Evolutionary conservation across 1,140 invertebrate genomes (phyloP).

Genomic region (Drosophila tristis): DNA sequence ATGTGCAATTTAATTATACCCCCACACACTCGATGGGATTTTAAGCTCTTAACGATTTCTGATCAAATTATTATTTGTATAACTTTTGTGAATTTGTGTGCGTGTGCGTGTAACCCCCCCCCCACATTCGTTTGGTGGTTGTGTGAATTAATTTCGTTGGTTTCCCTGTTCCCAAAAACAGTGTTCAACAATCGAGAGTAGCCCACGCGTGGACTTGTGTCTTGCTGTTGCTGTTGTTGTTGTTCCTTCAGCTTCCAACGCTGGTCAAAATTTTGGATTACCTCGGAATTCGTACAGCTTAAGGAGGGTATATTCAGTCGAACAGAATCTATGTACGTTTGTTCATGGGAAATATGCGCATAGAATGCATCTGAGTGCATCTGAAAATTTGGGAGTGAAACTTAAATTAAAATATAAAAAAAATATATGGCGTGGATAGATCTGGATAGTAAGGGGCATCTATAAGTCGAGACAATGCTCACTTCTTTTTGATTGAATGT

Average conservation of each 20-base stretch:
- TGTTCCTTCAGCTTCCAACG: slow-evolving; percentile 21
- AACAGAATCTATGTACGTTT: no score
- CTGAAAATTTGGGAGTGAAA: no score
- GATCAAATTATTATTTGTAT: slow-evolving; percentile 20
- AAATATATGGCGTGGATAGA: no score
- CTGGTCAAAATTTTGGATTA: slow-evolving; percentile 34
- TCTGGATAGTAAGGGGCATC: no score
- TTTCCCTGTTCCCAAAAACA: slow-evolving; percentile 26
- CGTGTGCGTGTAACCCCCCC: background rate
- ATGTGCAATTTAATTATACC: slow-evolving; percentile 39
- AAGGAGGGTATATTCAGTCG: no score
- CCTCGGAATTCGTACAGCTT: no score
- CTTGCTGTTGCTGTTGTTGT: slow-evolving; percentile 17
- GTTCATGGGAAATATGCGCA: background rate
- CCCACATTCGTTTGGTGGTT: slow-evolving; percentile 9
- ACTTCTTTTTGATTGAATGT: slow-evolving; percentile 54
- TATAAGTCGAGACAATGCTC: no score
- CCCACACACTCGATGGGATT: slow-evolving; percentile 15
- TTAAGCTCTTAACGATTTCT: slow-evolving; percentile 37
- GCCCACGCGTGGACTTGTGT: slow-evolving; percentile 44
- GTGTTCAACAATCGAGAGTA: slow-evolving; percentile 52
- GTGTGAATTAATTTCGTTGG: slow-evolving; percentile 17
- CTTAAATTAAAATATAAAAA: no score
- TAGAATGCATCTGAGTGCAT: no score
- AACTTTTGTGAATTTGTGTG: slow-evolving; percentile 18